These are phyloP conservation scores for Paramormyrops hopkinsi DNA, from an alignment of 2,797 vertebrate genomes.

Conservation along the genomic window DNA sequence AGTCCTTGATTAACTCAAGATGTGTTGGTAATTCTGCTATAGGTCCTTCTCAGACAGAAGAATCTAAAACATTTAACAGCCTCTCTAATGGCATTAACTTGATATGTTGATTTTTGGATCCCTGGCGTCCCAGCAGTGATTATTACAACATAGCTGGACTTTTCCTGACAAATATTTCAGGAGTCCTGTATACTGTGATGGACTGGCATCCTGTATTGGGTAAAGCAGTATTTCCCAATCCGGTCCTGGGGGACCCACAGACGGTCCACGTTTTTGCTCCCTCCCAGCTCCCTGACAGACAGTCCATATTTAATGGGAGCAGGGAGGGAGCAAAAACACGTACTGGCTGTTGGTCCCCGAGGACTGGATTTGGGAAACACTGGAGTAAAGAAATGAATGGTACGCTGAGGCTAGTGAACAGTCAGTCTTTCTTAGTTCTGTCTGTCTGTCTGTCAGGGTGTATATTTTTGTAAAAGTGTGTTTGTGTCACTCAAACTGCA, in stretches of 20 bases:
- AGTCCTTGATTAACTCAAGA: slow-evolving; percentile 40
- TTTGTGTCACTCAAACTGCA: neutral
- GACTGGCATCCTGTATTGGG: neutral
- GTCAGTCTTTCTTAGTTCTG: neutral
- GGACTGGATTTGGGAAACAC: neutral
- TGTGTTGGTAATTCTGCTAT: slow-evolving; percentile 47
- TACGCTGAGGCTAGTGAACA: neutral
- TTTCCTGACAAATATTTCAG: neutral
- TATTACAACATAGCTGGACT: neutral
- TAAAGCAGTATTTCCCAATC: neutral
- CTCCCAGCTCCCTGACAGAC: neutral
- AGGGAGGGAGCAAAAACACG: neutral
- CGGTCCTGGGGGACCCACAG: neutral
- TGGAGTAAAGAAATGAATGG: neutral
- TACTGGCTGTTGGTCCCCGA: neutral
- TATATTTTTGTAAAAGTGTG: neutral
- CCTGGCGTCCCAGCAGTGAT: neutral
- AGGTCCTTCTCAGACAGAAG: neutral
- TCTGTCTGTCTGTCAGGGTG: neutral
- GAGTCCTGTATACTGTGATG: neutral
- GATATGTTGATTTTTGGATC: neutral
- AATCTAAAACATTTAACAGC: slow-evolving; percentile 5
- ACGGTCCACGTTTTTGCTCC: neutral
- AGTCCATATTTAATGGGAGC: neutral
- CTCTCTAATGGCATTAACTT: neutral